Evolutionary conservation across 2,888 invertebrate species (phyloP).

Genomic region (Scelioninae gen. 1): DNA sequence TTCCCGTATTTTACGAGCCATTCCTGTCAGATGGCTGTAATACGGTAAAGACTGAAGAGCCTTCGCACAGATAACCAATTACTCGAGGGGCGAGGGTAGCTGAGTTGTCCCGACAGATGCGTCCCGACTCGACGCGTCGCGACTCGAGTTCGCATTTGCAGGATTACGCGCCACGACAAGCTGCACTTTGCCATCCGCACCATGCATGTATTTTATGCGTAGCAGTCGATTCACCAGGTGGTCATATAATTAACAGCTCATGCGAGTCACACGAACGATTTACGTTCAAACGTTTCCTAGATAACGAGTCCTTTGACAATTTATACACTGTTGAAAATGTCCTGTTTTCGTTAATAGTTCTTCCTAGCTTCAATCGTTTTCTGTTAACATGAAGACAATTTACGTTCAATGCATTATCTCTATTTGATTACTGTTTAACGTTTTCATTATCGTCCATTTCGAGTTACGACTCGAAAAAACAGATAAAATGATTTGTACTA

Average conservation of each 20-base stretch:
- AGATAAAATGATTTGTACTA: too few relatives aligned
- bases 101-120: constrained; percentile 79
- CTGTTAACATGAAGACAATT: too few relatives aligned
- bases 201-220: constrained; percentile 28
- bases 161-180: constrained; percentile 77
- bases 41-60: constrained; percentile 82
- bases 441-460: too few relatives aligned
- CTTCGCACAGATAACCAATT: constrained; percentile 84
- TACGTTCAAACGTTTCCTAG: constrained; percentile 18
- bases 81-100: constrained; percentile 76
- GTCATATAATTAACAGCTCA: constrained; percentile 57
- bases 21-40: constrained; percentile 78
- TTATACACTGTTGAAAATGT: not conserved
- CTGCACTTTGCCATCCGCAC: constrained; percentile 69
- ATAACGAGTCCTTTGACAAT: constrained; percentile 26
- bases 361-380: not conserved
- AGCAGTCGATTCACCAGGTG: constrained; percentile 50
- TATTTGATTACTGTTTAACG: too few relatives aligned
- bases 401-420: too few relatives aligned
- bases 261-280: constrained; percentile 52
- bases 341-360: not conserved
- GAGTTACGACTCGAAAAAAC: too few relatives aligned
- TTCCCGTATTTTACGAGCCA: constrained; percentile 71
- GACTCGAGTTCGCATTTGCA: constrained; percentile 77
- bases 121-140: constrained; percentile 76